Percentiles rank a stretch among this genome's conserved stretches.
Evolutionary conservation across 2,113 vertebrate genomes (phyloP).

Genomic region (Microtus montanus): DNA sequence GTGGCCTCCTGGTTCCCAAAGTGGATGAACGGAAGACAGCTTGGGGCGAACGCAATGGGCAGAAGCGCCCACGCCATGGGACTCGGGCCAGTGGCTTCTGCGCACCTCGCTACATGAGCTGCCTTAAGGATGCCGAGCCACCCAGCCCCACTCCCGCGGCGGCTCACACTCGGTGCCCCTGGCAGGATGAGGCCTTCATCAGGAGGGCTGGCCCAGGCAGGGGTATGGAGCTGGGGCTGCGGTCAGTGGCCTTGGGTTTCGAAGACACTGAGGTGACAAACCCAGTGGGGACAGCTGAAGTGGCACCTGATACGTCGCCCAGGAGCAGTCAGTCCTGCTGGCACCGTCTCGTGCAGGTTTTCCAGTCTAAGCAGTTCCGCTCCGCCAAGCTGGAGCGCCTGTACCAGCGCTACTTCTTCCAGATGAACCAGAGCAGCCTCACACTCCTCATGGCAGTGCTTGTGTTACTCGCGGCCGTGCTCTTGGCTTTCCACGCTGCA

Average conservation of each 20-base stretch:
- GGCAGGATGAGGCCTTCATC: constrained; percentile 96
- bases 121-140: constrained; percentile 93
- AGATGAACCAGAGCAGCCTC: constrained; percentile 98
- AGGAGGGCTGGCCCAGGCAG: constrained; percentile 86
- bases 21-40: constrained; percentile 96
- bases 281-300: constrained; percentile 41
- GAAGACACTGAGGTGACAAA: constrained; percentile 89
- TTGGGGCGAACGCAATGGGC: constrained; percentile 97
- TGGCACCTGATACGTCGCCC: background rate
- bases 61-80: constrained; percentile 92
- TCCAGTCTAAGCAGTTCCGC: constrained; percentile 97
- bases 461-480: constrained; percentile 93
- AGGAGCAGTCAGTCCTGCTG: constrained; percentile 88
- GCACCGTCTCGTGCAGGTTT: constrained; percentile 90
- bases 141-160: constrained; percentile 67
- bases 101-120: constrained; percentile 96
- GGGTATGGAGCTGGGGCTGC: constrained; percentile 89
- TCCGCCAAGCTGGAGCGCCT: constrained; percentile 96
- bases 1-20: constrained; percentile 96
- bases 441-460: constrained; percentile 97
- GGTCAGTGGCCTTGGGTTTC: constrained; percentile 90
- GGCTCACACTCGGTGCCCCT: constrained; percentile 87
- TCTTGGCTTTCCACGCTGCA: constrained; percentile 95
- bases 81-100: constrained; percentile 90
- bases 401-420: constrained; percentile 98